phyloP scores from a whole-genome alignment of 2,113 vertebrate genomes.

The Engystomops pustulosus region DNA sequence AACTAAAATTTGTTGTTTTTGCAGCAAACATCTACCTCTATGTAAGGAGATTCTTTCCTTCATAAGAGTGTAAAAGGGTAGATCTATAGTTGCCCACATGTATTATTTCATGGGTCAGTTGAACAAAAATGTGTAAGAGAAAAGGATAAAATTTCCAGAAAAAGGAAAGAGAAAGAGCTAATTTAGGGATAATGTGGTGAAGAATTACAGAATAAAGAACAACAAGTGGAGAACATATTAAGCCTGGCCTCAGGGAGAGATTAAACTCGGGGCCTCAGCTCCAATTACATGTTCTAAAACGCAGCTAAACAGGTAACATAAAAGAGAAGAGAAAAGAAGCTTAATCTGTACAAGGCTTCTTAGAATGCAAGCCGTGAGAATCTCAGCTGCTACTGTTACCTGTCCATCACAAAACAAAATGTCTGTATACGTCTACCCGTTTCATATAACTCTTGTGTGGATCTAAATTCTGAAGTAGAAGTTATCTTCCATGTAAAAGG shows the following conservation, averaged over 20 bases:
- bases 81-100: constrained; percentile 29
- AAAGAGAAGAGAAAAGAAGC: constrained; percentile 24
- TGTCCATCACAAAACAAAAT: constrained; percentile 55
- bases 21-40: not conserved
- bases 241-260: constrained; percentile 69
- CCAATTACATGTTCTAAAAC: constrained; percentile 66
- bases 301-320: constrained; percentile 61
- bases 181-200: constrained; percentile 69
- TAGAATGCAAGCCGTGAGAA: constrained; percentile 60
- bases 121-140: constrained; percentile 62
- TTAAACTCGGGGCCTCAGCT: constrained; percentile 67
- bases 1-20: not conserved
- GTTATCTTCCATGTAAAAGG: not conserved
- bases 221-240: constrained; percentile 64
- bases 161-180: constrained; percentile 65
- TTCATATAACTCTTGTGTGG: constrained; percentile 29
- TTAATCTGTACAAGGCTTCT: constrained; percentile 55
- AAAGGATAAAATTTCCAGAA: constrained; percentile 64
- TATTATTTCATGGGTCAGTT: constrained; percentile 64
- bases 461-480: constrained; percentile 5
- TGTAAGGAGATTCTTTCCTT: not conserved
- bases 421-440: constrained; percentile 34
- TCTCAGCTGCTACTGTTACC: constrained; percentile 63
- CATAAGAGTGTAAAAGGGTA: not conserved
- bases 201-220: constrained; percentile 65